These are phyloP conservation scores for Netelia virgata DNA, from an alignment of 2,888 invertebrate species.

Conservation along the genomic window DNA sequence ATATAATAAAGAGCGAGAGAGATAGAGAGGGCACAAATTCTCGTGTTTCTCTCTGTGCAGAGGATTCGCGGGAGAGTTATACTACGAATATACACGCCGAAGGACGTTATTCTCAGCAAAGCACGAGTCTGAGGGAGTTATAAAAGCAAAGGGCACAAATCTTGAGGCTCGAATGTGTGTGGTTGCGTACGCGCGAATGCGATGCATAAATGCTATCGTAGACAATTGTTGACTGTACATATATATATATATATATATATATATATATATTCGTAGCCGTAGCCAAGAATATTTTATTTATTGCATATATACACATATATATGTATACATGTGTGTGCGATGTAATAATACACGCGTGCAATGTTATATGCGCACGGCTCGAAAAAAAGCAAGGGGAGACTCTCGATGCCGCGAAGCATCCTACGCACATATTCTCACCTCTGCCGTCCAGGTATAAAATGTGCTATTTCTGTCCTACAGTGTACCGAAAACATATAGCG, in stretches of 20 bases:
- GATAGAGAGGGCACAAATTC: constrained; percentile 15
- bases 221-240: background rate
- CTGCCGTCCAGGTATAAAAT: constrained; percentile 36
- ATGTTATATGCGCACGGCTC: constrained; percentile 76
- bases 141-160: constrained; percentile 64
- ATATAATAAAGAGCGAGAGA: background rate
- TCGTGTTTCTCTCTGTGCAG: background rate
- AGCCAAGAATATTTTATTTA: no score
- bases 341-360: constrained; percentile 70
- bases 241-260: background rate
- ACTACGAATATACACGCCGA: constrained; percentile 7
- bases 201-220: background rate
- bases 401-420: constrained; percentile 34
- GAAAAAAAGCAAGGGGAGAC: constrained; percentile 19
- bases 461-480: constrained; percentile 15
- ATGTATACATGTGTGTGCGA: background rate
- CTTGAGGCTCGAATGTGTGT: constrained; percentile 66
- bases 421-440: constrained; percentile 59
- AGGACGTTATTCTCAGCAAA: constrained; percentile 26
- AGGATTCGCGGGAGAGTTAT: constrained; percentile 29
- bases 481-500: constrained; percentile 34
- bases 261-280: no score
- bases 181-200: constrained; percentile 17
- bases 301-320: background rate
- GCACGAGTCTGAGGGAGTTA: constrained; percentile 34